These are phyloP conservation scores for Macaria notata DNA, from an alignment of 2,888 invertebrate genomes.

Conservation along the genomic window DNA sequence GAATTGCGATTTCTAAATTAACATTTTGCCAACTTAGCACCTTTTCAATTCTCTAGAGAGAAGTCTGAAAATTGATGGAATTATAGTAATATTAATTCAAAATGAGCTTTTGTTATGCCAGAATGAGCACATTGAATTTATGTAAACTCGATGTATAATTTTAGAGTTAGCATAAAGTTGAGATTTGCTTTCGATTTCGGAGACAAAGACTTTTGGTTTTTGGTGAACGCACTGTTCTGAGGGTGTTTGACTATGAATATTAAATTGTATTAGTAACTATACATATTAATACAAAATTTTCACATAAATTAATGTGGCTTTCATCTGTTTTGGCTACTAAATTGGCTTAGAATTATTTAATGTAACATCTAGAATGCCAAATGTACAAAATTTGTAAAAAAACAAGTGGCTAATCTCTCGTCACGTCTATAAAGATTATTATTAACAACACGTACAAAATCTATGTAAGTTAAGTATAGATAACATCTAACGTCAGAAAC, in stretches of 20 bases:
- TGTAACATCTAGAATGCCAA: no score
- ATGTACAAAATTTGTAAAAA: no score
- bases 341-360: no score
- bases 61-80: constrained; percentile 18
- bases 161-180: constrained; percentile 23
- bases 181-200: constrained; percentile 17
- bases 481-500: constrained; percentile 11
- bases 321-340: no score
- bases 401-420: no score
- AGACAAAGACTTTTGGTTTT: constrained; percentile 20
- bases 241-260: no score
- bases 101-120: constrained; percentile 18
- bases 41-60: constrained; percentile 13
- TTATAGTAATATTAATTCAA: constrained; percentile 18
- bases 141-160: constrained; percentile 21
- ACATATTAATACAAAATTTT: no score
- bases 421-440: no score
- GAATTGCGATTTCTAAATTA: constrained; percentile 16
- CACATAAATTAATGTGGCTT: no score
- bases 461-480: background rate
- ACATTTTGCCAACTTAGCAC: constrained; percentile 16
- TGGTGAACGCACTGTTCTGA: background rate
- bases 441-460: no score
- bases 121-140: constrained; percentile 18
- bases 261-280: no score